These are phyloP conservation scores for Pelodytes ibericus DNA, from an alignment of 2,797 vertebrate species.

Conservation along the genomic window DNA sequence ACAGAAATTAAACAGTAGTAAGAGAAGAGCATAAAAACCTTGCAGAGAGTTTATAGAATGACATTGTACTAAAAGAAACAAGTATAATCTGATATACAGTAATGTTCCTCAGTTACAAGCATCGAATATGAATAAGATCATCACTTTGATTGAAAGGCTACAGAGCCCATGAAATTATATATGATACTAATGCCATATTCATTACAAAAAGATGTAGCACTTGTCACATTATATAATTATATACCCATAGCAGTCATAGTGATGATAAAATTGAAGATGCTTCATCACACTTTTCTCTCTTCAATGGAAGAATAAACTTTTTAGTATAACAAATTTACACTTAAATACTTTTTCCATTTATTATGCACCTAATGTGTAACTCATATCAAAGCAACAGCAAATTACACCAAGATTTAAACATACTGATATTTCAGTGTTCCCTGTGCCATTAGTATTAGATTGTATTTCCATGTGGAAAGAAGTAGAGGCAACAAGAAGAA, in stretches of 20 bases:
- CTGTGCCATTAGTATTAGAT: conserved; percentile 4
- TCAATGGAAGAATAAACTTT: conserved; percentile 21
- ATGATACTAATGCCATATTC: conserved; percentile 38
- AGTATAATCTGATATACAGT: conserved; percentile 1
- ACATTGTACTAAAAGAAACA: conserved; percentile 10
- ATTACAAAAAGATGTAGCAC: conserved; percentile 46
- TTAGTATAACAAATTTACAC: conserved; percentile 31
- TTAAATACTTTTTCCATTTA: conserved; percentile 22
- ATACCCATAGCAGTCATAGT: conserved; percentile 23
- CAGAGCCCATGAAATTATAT: conserved; percentile 35
- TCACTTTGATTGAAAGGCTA: conserved; percentile 48
- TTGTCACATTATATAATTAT: conserved; percentile 38
- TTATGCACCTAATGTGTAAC: conserved; percentile 25
- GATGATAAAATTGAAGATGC: conserved; percentile 24
- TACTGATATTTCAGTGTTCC: conserved; percentile 16
- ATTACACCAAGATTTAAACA: conserved; percentile 28
- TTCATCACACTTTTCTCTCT: conserved; percentile 16
- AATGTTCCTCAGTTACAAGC: conserved; percentile 24
- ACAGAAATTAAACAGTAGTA: too few species aligned
- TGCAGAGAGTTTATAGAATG: neutral
- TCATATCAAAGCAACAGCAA: conserved; percentile 8
- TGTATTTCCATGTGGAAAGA: neutral
- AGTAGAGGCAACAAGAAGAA: neutral
- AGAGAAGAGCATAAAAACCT: neutral
- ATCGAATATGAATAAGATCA: conserved; percentile 30